Conservation (phyloP, 2,113 vertebrate genomes). For the Silurus glanis region DNA sequence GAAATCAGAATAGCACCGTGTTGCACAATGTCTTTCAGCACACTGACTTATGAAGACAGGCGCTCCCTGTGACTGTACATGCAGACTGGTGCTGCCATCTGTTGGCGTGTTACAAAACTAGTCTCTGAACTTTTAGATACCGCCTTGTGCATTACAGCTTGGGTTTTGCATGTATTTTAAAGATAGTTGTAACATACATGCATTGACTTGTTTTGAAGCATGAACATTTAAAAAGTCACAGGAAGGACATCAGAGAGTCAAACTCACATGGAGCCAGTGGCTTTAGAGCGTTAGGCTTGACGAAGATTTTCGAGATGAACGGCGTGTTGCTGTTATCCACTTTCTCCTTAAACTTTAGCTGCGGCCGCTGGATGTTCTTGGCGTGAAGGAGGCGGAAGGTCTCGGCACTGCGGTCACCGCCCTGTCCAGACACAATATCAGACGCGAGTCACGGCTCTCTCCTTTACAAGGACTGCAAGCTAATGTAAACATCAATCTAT, state of each 20-base stretch:
- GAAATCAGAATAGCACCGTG: too few relatives aligned
- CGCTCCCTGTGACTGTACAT: too few relatives aligned
- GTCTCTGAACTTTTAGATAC: too few relatives aligned
- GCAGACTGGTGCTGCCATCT: too few relatives aligned
- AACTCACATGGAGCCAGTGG: slow-evolving; percentile 86
- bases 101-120: too few relatives aligned
- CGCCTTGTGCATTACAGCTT: too few relatives aligned
- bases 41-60: too few relatives aligned
- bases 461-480: neutral
- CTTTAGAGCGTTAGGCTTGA: slow-evolving; percentile 91
- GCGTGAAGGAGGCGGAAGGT: slow-evolving; percentile 91
- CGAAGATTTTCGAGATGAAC: slow-evolving; percentile 88
- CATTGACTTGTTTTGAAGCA: neutral
- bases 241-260: neutral
- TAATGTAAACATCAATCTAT: neutral
- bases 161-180: too few relatives aligned
- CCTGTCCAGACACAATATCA: slow-evolving; percentile 64
- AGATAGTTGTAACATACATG: too few relatives aligned
- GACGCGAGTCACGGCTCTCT: neutral
- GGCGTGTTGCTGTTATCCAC: slow-evolving; percentile 96
- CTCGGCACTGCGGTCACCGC: slow-evolving; percentile 73
- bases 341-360: slow-evolving; percentile 91
- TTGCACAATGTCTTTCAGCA: too few relatives aligned
- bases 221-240: neutral
- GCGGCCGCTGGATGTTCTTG: slow-evolving; percentile 89